Evolutionary conservation across 2,888 invertebrate species (phyloP), one percentile per base, ranked within the genome.

Genomic region (Hyposoter dolosus): DNA sequence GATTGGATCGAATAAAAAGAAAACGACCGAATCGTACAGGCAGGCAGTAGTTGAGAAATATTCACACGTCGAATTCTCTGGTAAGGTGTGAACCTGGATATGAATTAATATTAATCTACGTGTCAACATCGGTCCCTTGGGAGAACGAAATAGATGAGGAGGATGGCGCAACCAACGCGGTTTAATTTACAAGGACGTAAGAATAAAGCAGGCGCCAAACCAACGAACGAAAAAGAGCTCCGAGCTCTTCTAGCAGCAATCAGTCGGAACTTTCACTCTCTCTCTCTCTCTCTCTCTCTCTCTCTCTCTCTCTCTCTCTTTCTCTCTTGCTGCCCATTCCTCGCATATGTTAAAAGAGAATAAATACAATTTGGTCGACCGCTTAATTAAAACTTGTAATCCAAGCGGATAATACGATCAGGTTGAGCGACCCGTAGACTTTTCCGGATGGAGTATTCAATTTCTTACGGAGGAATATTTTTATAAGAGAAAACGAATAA

Each of bases 391-490:
- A 40, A 63, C 66, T 76, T 23, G 40, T 82, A 76, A 82, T 71
- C 76, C 71, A 50, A 23, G 50, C 43, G 69, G 69, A 76, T 69
- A 69, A 82, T 69, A 32, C 68, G 32, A 19, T 75, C 75, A 60
- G 56, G 45, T 60, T 69, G 32, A 32, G 23, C 35, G 81, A 66
- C 3, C 75, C 56, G 45, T 53, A 32, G 32, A 75, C 45, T 84
- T 84, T 80, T 80, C 43, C 75, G 43, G 43, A 80, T 74, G 28
- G 53, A 80, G 63, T 76, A 76, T 71, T 75, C 23, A 60, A 76
- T 69, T 60, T n/a, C 23, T 47, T 12, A 65, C 43, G 72, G 17
- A 23, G 28, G 19, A 66, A 32, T 43, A 28, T 76, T 65, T 66
- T 17, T 35, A 40, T 40, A 47, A 63, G 60, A 17, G n/a, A 72